phyloP scores from a whole-genome alignment of 2,888 invertebrate genomes.

The Alloscopus bannaensis region DNA sequence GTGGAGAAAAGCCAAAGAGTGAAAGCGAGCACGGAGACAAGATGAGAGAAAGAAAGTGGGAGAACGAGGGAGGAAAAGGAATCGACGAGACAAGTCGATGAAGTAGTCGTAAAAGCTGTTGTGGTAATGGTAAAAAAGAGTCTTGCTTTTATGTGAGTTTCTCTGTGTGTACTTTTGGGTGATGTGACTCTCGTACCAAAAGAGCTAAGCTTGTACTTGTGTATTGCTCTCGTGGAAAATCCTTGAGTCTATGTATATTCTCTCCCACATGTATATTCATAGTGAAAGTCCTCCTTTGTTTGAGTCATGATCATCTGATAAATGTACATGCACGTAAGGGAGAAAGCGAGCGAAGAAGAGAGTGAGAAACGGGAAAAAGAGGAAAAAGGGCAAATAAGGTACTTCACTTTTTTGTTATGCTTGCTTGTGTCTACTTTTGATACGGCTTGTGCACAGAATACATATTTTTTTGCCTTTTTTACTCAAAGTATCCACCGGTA shows the following conservation, averaged over 20 bases:
- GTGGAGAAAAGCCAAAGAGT: conserved; percentile 7
- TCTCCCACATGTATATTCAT: no score
- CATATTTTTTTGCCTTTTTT: background rate
- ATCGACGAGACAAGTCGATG: conserved; percentile 65
- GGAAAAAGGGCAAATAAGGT: no score
- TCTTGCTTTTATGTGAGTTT: conserved; percentile 36
- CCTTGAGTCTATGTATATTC: no score
- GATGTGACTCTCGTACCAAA: background rate
- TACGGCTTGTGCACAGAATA: background rate
- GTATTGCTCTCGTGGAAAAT: background rate
- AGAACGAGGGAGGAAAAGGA: conserved; percentile 27
- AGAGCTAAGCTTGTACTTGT: background rate
- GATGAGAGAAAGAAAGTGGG: background rate
- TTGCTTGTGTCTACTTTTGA: conserved; percentile 6
- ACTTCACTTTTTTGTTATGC: background rate
- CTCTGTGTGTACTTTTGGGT: conserved; percentile 29
- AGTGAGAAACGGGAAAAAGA: conserved; percentile 16
- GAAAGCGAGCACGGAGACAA: background rate
- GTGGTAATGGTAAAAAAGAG: conserved; percentile 56
- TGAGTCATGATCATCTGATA: conserved; percentile 47
- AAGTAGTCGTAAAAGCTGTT: conserved; percentile 64
- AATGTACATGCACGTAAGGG: conserved; percentile 35
- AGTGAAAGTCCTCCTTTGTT: conserved; percentile 23
- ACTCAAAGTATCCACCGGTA: background rate
- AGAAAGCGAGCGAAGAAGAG: background rate